Conservation (phyloP, 2,888 invertebrate genomes). For the Drosophila merina region DNA sequence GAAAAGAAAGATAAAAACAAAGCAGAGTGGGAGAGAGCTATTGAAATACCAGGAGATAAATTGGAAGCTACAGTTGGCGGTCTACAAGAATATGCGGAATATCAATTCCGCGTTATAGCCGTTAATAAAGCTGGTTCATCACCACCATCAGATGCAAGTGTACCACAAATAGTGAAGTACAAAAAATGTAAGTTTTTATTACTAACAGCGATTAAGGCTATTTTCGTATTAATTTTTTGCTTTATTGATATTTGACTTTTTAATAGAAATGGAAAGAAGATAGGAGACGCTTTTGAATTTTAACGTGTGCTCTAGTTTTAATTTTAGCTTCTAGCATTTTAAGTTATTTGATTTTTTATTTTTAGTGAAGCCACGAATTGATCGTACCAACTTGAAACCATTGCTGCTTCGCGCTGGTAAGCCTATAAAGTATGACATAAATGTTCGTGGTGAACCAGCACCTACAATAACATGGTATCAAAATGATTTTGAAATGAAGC, state of each 20-base stretch:
- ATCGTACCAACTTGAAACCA: constrained; percentile 96
- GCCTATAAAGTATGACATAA: constrained; percentile 95
- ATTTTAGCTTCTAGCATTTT: too few relatives aligned
- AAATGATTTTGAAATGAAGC: constrained; percentile 90
- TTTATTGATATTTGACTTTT: background rate
- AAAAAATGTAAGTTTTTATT: constrained; percentile 89
- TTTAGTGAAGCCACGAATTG: constrained; percentile 98
- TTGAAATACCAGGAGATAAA: constrained; percentile 90
- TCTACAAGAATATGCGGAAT: constrained; percentile 95
- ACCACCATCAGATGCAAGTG: constrained; percentile 94
- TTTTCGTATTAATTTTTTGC: background rate
- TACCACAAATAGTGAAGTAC: constrained; percentile 94
- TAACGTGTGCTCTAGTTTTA: too few relatives aligned
- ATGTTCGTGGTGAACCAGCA: constrained; percentile 97
- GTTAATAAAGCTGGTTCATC: constrained; percentile 96
- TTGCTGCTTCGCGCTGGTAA: constrained; percentile 96
- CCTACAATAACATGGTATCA: constrained; percentile 97
- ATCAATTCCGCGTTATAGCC: constrained; percentile 95
- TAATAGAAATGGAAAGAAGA: too few relatives aligned
- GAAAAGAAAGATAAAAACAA: constrained; percentile 97
- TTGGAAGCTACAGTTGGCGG: constrained; percentile 91
- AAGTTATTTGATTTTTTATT: background rate
- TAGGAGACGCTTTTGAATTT: too few relatives aligned
- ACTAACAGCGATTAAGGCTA: background rate
- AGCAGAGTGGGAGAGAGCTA: constrained; percentile 92